These are phyloP conservation scores for Semnornis frantzii DNA, from an alignment of 2,113 vertebrate genomes.

Conservation along the genomic window DNA sequence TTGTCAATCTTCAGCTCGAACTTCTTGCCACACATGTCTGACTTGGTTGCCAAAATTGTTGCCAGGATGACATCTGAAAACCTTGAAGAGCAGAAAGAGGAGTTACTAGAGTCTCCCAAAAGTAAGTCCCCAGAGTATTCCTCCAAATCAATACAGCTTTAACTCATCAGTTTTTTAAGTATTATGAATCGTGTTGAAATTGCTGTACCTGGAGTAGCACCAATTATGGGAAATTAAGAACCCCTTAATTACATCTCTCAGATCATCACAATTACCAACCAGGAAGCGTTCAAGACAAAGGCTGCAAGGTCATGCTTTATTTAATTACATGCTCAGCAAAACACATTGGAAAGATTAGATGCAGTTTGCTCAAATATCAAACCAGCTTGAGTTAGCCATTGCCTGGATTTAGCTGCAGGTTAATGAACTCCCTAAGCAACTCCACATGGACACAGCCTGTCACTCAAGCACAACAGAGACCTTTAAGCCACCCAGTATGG, in stretches of 20 bases:
- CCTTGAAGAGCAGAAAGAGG: conserved; percentile 72
- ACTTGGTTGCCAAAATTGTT: conserved; percentile 97
- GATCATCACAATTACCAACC: conserved; percentile 68
- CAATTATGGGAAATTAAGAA: conserved; percentile 52
- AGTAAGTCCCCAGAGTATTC: background rate
- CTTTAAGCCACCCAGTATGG: conserved; percentile 1
- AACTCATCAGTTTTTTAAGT: background rate
- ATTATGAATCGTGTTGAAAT: background rate
- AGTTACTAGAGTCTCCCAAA: background rate
- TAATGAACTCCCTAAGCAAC: conserved; percentile 49
- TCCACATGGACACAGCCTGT: conserved; percentile 38
- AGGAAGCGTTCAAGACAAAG: conserved; percentile 66
- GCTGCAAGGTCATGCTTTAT: conserved; percentile 70
- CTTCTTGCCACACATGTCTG: conserved; percentile 97
- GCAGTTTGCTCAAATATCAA: conserved; percentile 44
- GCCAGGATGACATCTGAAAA: conserved; percentile 97
- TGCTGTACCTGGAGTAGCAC: conserved; percentile 1
- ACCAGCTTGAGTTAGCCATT: conserved; percentile 49
- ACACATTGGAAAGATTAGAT: conserved; percentile 55
- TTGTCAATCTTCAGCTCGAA: conserved; percentile 99
- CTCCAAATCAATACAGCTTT: background rate
- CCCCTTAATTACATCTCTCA: conserved; percentile 26
- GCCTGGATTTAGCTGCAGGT: conserved; percentile 47
- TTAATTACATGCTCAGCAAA: conserved; percentile 67
- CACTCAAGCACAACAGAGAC: conserved; percentile 57